Conservation (phyloP, 2,888 invertebrate species). For the Gari tellinella region DNA sequence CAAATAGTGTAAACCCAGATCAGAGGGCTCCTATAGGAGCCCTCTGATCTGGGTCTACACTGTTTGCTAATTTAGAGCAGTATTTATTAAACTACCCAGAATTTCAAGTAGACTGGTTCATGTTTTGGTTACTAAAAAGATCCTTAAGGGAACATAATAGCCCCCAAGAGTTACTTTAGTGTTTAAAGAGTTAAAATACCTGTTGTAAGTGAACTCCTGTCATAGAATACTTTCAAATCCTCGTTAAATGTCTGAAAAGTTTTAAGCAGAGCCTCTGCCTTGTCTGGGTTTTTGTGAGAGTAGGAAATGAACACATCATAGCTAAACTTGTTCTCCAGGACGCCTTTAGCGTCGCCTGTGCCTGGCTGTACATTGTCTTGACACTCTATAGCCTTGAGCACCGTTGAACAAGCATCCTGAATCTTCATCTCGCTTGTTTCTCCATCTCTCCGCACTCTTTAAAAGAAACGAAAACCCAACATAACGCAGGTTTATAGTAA, state of each 20-base stretch:
- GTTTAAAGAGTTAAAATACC: conserved; percentile 62
- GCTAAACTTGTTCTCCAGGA: conserved; percentile 16
- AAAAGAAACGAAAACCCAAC: no score
- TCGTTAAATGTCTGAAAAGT: conserved; percentile 65
- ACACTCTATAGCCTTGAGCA: conserved; percentile 38
- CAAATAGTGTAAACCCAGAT: no score
- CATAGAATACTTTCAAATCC: conserved; percentile 79
- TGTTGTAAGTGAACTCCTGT: conserved; percentile 78
- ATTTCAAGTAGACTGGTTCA: no score
- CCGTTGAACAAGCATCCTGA: conserved; percentile 48
- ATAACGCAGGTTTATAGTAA: no score
- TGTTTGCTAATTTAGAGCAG: no score
- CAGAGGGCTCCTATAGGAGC: no score
- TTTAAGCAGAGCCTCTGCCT: conserved; percentile 70
- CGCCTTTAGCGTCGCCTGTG: not conserved
- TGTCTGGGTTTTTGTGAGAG: conserved; percentile 71
- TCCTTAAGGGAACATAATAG: no score
- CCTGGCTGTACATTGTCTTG: not conserved
- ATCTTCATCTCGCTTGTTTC: conserved; percentile 60
- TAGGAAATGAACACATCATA: conserved; percentile 83
- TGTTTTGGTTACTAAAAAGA: no score
- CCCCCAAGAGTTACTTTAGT: not conserved
- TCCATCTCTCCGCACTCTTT: conserved; percentile 63
- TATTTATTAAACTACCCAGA: no score
- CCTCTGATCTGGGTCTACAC: no score